These are phyloP conservation scores for Chloropsis hardwickii DNA, from an alignment of 2,113 vertebrate species.

Conservation along the genomic window DNA sequence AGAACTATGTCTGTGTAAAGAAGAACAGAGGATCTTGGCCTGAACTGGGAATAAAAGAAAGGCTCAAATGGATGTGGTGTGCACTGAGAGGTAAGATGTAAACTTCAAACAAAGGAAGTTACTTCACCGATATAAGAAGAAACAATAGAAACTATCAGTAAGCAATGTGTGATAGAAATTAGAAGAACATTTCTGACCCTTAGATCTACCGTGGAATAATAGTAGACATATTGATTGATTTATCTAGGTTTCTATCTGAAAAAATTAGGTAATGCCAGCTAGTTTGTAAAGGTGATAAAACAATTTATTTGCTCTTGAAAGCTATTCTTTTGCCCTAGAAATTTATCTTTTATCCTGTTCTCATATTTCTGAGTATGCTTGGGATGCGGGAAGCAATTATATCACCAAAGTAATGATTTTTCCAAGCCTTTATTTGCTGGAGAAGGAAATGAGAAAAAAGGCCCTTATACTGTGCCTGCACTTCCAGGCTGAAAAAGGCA, in stretches of 20 bases:
- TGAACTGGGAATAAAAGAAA: not conserved
- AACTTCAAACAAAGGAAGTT: not conserved
- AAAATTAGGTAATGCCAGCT: not conserved
- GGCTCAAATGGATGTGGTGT: accelerated
- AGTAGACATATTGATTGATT: not conserved
- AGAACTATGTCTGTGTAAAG: not conserved
- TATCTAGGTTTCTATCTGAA: not conserved
- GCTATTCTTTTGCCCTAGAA: not conserved
- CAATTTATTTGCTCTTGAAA: not conserved
- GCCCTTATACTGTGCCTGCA: accelerated
- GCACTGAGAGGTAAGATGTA: not conserved
- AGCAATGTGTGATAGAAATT: not conserved
- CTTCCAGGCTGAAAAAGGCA: not conserved
- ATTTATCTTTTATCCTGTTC: not conserved
- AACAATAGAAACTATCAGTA: not conserved
- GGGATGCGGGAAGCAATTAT: not conserved
- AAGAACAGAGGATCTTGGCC: not conserved
- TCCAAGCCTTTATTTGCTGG: not conserved
- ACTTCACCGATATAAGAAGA: not conserved
- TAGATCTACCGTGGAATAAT: accelerated
- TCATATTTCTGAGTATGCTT: not conserved
- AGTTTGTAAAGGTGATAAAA: not conserved
- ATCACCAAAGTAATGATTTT: not conserved
- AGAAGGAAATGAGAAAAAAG: not conserved
- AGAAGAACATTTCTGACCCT: not conserved